phyloP scores from a whole-genome alignment of 2,113 vertebrate genomes.

The Ovibos moschatus region DNA sequence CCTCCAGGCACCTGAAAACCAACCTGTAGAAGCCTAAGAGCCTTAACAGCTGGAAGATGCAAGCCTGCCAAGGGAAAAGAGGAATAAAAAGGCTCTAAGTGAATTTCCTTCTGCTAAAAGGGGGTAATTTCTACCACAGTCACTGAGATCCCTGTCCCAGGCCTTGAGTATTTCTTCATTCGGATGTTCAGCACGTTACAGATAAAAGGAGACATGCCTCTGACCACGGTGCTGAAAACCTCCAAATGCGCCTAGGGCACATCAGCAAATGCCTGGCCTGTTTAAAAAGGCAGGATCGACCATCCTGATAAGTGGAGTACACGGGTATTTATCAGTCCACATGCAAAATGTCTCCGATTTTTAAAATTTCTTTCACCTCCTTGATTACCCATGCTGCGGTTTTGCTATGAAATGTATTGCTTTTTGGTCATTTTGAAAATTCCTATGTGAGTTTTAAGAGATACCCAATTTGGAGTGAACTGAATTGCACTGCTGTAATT shows the following conservation, averaged over 20 bases:
- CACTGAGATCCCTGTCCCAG: neutral
- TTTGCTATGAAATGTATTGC: neutral
- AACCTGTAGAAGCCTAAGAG: neutral
- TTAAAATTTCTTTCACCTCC: neutral
- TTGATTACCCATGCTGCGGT: neutral
- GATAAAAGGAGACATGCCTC: constrained; percentile 6
- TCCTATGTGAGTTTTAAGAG: neutral
- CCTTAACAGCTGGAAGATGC: constrained; percentile 59
- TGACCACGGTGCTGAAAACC: neutral
- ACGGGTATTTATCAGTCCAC: neutral
- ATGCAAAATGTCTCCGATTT: neutral
- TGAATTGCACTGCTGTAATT: neutral
- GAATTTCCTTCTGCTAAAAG: constrained; percentile 45
- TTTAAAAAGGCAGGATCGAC: neutral
- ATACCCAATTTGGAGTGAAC: neutral
- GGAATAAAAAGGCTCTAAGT: constrained; percentile 43
- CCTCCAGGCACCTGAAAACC: neutral
- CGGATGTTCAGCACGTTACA: neutral
- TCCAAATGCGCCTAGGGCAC: neutral
- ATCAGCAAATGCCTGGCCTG: neutral
- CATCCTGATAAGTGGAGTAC: neutral
- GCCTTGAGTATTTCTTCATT: constrained; percentile 21
- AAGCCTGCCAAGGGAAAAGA: constrained; percentile 4
- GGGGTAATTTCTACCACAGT: constrained; percentile 39
- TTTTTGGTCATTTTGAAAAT: neutral